Evolutionary conservation across 2,797 vertebrate genomes (phyloP), one percentile per base, ranked within the genome.

Genomic region (Sardinella longiceps): DNA sequence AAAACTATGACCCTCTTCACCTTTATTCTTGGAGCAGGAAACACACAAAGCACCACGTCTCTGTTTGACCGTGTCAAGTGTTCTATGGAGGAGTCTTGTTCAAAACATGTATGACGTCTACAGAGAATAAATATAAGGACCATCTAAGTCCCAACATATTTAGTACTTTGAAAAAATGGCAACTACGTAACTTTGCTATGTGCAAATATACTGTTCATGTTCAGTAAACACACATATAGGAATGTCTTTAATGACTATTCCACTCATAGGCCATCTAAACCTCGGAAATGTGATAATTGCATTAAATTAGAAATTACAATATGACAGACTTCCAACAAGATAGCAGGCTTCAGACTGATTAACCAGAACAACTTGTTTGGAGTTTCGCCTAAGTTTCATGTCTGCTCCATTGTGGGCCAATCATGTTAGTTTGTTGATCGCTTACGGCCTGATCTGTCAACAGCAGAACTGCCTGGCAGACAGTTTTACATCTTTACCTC

Each of bases 11-110:
- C 53, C 18, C 84, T 60, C 45, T 39, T 63, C 15, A 85, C 81
- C 66, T 85, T 37, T 80, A 60, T 84, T 84, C 86, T 82, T 74
- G 60, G 74, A 56, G 84, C 84, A 81, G 83, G 84, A 88, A 88
- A 60, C 48, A 37, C 23, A 1, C 14, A 10, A 39, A 37, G 37
- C 33, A 25, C 18, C 70, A 18, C 18, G 18, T 77, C 15, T 39
- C 33, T 43, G 15, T 37, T 20, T 23, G 33, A 37, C 70, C 14
- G 12, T 9, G 70, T 18, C 70, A 43, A 23, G 33, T 43, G 70
- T 77, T 77, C 30, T 74, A 15, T 5, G 46, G 46, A 46, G 10
- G 45, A 46, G 46, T 1, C 45, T 9, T 48, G 46, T 12, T 10
- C 1, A 48, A 48, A 12, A 48, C 60, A 66, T 30, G 28, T 28